Evolutionary conservation across 1,140 invertebrate species (phyloP).

Genomic region (Bombus picipes): DNA sequence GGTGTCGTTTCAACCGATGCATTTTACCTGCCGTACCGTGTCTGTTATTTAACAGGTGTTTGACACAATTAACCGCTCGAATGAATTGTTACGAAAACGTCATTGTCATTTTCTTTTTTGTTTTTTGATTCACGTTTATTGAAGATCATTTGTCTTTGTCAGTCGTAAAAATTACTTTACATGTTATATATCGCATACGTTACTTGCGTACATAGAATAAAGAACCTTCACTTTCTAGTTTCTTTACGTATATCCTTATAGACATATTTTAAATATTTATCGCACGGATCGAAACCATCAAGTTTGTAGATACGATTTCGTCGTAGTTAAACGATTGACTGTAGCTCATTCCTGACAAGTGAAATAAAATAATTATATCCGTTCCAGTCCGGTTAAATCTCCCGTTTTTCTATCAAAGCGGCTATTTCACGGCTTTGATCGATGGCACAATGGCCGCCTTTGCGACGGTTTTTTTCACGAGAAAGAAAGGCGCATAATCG

Average conservation of each 20-base stretch:
- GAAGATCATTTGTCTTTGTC: not conserved
- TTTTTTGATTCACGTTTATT: not conserved
- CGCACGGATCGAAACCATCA: not conserved
- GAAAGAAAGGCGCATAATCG: constrained; percentile 2
- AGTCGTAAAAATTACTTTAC: too few relatives aligned
- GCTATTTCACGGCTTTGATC: constrained; percentile 41
- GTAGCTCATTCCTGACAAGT: not conserved
- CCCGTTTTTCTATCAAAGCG: not conserved
- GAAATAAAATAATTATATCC: constrained; percentile 9
- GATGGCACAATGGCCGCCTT: constrained; percentile 29
- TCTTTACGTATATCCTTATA: too few relatives aligned
- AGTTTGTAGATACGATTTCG: not conserved
- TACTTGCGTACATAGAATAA: too few relatives aligned
- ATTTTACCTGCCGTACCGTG: not conserved
- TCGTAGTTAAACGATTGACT: not conserved
- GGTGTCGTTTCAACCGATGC: not conserved
- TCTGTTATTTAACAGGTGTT: constrained; percentile 7
- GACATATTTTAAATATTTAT: too few relatives aligned
- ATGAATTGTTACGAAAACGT: not conserved
- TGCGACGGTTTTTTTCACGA: not conserved
- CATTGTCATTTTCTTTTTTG: not conserved
- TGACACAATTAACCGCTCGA: not conserved
- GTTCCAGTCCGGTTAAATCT: constrained; percentile 1
- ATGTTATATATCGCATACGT: too few relatives aligned
- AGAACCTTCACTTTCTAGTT: too few relatives aligned